Conservation (phyloP, 1,140 invertebrate genomes). For the Diploscapter pachys region DNA sequence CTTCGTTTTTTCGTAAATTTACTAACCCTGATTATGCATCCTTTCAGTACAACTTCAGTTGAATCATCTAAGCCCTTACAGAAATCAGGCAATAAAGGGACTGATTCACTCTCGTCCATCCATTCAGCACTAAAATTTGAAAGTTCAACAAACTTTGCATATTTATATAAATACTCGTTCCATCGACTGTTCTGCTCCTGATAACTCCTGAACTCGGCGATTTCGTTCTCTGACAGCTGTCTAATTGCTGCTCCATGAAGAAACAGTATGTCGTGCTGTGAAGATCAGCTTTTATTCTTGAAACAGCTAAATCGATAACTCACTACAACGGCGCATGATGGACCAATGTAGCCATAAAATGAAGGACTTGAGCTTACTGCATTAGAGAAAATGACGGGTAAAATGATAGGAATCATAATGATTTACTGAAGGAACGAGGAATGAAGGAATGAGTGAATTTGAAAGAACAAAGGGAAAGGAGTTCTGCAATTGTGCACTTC, state of each 20-base stretch:
- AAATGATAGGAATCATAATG: no score
- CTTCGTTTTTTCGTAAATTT: background rate
- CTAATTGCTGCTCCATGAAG: slow-evolving; percentile 25
- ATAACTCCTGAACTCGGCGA: slow-evolving; percentile 10
- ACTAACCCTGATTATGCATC: slow-evolving; percentile 28
- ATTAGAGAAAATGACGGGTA: no score
- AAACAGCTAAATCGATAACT: background rate
- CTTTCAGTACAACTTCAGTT: slow-evolving; percentile 22
- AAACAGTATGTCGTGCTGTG: slow-evolving; percentile 21
- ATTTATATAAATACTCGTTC: slow-evolving; percentile 4
- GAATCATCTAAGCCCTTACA: slow-evolving; percentile 27
- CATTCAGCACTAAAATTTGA: slow-evolving; percentile 8
- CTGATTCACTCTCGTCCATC: slow-evolving; percentile 4
- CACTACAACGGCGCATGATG: slow-evolving; percentile 16
- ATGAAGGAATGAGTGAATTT: no score
- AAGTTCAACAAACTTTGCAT: background rate
- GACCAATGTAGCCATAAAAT: slow-evolving; percentile 11
- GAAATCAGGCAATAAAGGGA: slow-evolving; percentile 21
- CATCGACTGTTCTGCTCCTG: slow-evolving; percentile 15
- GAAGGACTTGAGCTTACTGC: no score
- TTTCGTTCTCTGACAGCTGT: slow-evolving; percentile 9
- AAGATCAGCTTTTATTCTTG: background rate
- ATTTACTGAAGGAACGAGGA: no score
- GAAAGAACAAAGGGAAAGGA: no score
- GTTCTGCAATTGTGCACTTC: no score